Conservation (phyloP, 2,888 invertebrate genomes). For the Vesta saturnalis region DNA sequence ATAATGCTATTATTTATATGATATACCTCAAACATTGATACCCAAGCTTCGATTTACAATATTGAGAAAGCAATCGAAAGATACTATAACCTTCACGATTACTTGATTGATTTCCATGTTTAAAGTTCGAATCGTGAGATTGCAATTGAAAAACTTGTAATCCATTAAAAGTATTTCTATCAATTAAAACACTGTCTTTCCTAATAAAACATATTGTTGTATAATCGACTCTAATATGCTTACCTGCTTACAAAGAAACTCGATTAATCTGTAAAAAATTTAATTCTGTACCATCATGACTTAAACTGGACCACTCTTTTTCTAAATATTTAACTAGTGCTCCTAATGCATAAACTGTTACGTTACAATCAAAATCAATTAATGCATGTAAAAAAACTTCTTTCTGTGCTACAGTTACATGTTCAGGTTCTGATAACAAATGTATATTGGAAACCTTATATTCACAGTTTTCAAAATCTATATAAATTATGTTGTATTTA, state of each 20-base stretch:
- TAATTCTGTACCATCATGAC: conserved; percentile 61
- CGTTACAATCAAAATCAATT: conserved; percentile 70
- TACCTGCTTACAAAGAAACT: conserved; percentile 69
- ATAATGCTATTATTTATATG: neutral
- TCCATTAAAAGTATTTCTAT: conserved; percentile 76
- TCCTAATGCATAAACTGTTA: conserved; percentile 76
- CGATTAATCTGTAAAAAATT: conserved; percentile 67
- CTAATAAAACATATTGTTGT: conserved; percentile 59
- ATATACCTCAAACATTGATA: conserved; percentile 69
- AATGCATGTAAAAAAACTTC: conserved; percentile 69
- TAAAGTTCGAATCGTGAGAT: conserved; percentile 79
- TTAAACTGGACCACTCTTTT: conserved; percentile 66
- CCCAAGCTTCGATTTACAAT: conserved; percentile 77
- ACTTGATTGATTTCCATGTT: conserved; percentile 68
- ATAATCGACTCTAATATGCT: neutral
- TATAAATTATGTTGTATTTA: neutral
- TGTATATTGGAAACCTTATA: conserved; percentile 66
- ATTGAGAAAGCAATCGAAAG: conserved; percentile 70
- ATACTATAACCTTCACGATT: conserved; percentile 78
- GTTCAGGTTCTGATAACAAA: conserved; percentile 62
- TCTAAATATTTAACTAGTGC: conserved; percentile 77
- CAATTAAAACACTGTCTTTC: conserved; percentile 74
- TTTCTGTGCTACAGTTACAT: conserved; percentile 66
- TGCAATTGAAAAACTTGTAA: conserved; percentile 80
- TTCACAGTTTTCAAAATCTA: conserved; percentile 69